Evolutionary conservation across 1,140 invertebrate species (phyloP), one percentile per base, ranked within the genome.

Genomic region (Leptestheria dahalacensis): DNA sequence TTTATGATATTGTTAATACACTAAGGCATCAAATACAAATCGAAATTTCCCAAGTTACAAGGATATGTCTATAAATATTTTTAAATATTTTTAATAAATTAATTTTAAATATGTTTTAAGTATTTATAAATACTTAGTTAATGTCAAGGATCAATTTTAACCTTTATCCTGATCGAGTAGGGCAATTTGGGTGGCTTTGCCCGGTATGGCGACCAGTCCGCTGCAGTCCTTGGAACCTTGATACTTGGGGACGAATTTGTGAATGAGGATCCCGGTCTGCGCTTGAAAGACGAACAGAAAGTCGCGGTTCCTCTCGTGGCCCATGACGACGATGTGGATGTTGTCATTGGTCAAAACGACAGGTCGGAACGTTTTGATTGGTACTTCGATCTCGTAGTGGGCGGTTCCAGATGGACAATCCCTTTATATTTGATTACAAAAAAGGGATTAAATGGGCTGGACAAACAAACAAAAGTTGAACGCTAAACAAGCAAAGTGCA

Each of bases 161-260:
- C 88, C 89, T 71, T 93, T 95, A 65, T 96, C 92, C 21, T 83
- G 80, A 54, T 91, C 90, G 33, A 95, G 86, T 0, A 95, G 80
- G 0, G 85, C 92, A 23, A 95, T 78, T 75, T 86, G 84, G 55
- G 64, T 63, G 18, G 50, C 73, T 73, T 87, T 88, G 67, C 88
- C 84, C 0, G 86, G 85, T 76, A 91, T 81, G 6, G 86, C 79
- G 3, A 88, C 79, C 29, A 91, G 69, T 2, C 75, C 73, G 48
- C 77, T 68, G 6, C 85, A 77, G 70, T 86, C 83, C 76, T 84
- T 65, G 61, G 68, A 74, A 78, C 82, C 73, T 81, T 72, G 76
- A 67, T 79, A 78, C 73, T 74, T 88, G 46, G 76, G 75, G 12
- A 75, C 70, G 62, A 88, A 81, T 73, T 86, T 93, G 66, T 85